Percentiles rank a stretch among this genome's conserved stretches.
Evolutionary conservation across 2,113 vertebrate species (phyloP).

Genomic region (Pyxicephalus adspersus): DNA sequence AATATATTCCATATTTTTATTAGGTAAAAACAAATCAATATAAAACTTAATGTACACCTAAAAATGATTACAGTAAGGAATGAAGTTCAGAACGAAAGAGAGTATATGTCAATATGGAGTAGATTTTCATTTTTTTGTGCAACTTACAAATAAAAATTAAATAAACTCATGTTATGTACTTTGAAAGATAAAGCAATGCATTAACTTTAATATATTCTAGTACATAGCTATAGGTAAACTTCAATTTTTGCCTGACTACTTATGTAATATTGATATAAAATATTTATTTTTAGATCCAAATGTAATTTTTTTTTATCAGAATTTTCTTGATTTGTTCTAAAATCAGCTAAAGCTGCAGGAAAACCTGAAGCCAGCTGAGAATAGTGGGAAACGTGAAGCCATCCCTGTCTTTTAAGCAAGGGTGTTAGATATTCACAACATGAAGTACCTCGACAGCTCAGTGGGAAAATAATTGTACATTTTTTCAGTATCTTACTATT

Average conservation of each 20-base stretch:
- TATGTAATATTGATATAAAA: neutral
- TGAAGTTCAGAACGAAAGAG: constrained; percentile 26
- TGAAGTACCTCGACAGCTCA: constrained; percentile 69
- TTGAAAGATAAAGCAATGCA: constrained; percentile 1
- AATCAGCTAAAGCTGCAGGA: constrained; percentile 66
- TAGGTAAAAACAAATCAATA: too few species aligned
- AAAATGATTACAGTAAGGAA: too few species aligned
- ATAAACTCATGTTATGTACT: neutral
- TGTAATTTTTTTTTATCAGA: constrained; percentile 45
- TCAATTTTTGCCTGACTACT: neutral
- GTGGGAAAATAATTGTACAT: constrained; percentile 68
- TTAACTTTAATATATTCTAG: neutral
- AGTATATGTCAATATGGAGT: constrained; percentile 14
- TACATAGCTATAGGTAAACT: neutral
- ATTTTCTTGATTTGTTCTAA: constrained; percentile 66
- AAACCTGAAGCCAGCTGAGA: constrained; percentile 55
- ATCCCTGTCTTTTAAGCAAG: constrained; percentile 66
- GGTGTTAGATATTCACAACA: constrained; percentile 70
- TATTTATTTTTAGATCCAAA: neutral
- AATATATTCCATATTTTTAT: too few species aligned
- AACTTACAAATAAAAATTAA: constrained; percentile 15
- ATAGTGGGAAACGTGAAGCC: constrained; percentile 68
- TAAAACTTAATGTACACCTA: too few species aligned
- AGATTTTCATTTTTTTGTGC: neutral
- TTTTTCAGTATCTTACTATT: constrained; percentile 65